Evolutionary conservation across 92 coral and sea anemone species (phyloP).

Genomic region (Phenganax stokvisi): DNA sequence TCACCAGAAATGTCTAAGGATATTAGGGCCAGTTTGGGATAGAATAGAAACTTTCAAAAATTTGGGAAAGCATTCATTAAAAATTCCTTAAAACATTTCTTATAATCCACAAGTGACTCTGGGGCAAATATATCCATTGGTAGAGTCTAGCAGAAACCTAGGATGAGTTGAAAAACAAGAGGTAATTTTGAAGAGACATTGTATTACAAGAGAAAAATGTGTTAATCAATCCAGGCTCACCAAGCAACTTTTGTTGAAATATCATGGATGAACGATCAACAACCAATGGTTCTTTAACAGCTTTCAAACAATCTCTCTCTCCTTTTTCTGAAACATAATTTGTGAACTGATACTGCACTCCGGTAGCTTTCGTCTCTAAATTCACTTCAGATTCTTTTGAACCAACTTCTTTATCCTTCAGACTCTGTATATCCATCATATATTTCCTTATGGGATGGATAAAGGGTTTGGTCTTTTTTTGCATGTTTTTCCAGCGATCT

Average conservation of each 20-base stretch:
- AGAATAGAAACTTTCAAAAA: too few relatives aligned
- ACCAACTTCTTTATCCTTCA: slow-evolving; percentile 62
- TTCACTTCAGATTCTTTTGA: not conserved
- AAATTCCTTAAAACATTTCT: too few relatives aligned
- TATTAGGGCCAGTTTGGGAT: too few relatives aligned
- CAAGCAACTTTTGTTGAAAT: slow-evolving; percentile 37
- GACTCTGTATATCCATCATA: slow-evolving; percentile 65
- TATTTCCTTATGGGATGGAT: slow-evolving; percentile 92
- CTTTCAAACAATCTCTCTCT: slow-evolving; percentile 65
- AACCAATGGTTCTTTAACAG: slow-evolving; percentile 64
- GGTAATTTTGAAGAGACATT: too few relatives aligned
- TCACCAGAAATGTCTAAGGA: too few relatives aligned
- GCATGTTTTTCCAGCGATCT: slow-evolving; percentile 93
- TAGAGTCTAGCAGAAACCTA: too few relatives aligned
- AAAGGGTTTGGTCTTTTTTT: slow-evolving; percentile 82
- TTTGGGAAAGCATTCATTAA: too few relatives aligned
- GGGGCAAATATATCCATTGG: too few relatives aligned
- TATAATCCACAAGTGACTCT: too few relatives aligned
- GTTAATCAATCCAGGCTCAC: slow-evolving; percentile 9
- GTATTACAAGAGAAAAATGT: not conserved
- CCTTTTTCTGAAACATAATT: slow-evolving; percentile 84
- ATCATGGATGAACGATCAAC: slow-evolving; percentile 32
- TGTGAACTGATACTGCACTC: slow-evolving; percentile 82
- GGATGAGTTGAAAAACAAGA: too few relatives aligned
- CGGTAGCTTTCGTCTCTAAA: not conserved